These are phyloP conservation scores for Chloroceryle inda DNA, from an alignment of 2,797 vertebrate genomes.

Conservation along the genomic window DNA sequence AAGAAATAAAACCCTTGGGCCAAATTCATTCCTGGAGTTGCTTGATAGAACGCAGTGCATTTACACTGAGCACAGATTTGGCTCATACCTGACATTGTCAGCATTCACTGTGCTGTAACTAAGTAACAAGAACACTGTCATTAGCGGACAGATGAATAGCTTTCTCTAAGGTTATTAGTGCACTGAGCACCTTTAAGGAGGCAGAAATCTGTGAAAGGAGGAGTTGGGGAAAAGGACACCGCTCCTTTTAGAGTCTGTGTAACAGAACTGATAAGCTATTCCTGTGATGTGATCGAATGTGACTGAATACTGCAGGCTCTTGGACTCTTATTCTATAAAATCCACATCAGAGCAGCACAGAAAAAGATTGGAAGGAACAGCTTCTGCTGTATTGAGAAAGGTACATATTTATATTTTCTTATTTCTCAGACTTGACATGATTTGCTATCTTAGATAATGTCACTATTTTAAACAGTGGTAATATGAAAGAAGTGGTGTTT, in stretches of 20 bases:
- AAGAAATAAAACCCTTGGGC: constrained; percentile 41
- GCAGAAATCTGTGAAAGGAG: constrained; percentile 40
- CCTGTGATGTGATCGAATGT: constrained; percentile 67
- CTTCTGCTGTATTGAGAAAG: constrained; percentile 51
- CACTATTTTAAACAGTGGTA: neutral
- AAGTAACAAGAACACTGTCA: constrained; percentile 54
- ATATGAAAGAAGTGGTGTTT: neutral
- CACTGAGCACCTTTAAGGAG: constrained; percentile 62
- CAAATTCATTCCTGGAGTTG: constrained; percentile 53
- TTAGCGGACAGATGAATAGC: constrained; percentile 27
- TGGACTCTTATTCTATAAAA: constrained; percentile 59
- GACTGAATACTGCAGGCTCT: constrained; percentile 49
- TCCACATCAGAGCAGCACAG: constrained; percentile 32
- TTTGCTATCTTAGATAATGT: neutral
- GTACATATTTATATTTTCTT: constrained; percentile 62
- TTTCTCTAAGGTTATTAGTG: constrained; percentile 43
- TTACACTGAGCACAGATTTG: constrained; percentile 24
- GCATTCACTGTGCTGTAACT: constrained; percentile 60
- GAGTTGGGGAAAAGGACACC: constrained; percentile 43
- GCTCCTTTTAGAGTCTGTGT: constrained; percentile 63
- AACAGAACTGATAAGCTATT: constrained; percentile 55
- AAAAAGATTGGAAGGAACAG: constrained; percentile 44
- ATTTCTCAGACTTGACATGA: neutral
- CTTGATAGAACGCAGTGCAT: constrained; percentile 23
- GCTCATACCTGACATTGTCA: constrained; percentile 60